Evolutionary conservation across 2,888 invertebrate genomes (phyloP).

Genomic region (Latrodectus elegans): DNA sequence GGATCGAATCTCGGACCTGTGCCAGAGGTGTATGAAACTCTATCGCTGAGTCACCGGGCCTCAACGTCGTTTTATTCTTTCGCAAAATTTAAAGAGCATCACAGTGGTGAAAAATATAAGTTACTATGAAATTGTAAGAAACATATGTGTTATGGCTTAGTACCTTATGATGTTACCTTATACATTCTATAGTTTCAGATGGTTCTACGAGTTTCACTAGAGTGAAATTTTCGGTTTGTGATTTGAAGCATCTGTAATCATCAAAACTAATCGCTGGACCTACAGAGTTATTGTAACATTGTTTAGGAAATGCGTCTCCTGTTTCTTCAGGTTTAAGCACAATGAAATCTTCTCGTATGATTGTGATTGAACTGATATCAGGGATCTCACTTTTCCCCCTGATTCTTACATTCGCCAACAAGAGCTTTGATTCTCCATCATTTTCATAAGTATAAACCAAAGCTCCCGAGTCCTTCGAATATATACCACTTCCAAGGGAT

Average conservation of each 20-base stretch:
- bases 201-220: slow-evolving; percentile 31
- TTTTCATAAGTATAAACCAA: slow-evolving; percentile 72
- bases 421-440: slow-evolving; percentile 71
- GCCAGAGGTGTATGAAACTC: no score
- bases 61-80: no score
- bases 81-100: no score
- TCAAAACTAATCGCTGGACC: slow-evolving; percentile 23
- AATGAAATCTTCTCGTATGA: not conserved
- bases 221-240: slow-evolving; percentile 43
- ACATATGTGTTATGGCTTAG: no score
- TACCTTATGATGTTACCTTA: no score
- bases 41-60: no score
- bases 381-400: slow-evolving; percentile 12
- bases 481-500: slow-evolving; percentile 86
- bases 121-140: no score
- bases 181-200: slow-evolving; percentile 31
- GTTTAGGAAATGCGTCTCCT: slow-evolving; percentile 49
- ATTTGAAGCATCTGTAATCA: slow-evolving; percentile 41
- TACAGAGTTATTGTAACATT: slow-evolving; percentile 10
- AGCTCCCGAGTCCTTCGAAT: slow-evolving; percentile 78
- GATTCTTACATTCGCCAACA: slow-evolving; percentile 71
- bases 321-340: slow-evolving; percentile 19
- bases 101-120: no score
- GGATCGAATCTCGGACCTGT: no score
- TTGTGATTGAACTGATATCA: slow-evolving; percentile 4